Conservation (phyloP, 2,888 invertebrate genomes). For the Melikaiella ostensackeni region DNA sequence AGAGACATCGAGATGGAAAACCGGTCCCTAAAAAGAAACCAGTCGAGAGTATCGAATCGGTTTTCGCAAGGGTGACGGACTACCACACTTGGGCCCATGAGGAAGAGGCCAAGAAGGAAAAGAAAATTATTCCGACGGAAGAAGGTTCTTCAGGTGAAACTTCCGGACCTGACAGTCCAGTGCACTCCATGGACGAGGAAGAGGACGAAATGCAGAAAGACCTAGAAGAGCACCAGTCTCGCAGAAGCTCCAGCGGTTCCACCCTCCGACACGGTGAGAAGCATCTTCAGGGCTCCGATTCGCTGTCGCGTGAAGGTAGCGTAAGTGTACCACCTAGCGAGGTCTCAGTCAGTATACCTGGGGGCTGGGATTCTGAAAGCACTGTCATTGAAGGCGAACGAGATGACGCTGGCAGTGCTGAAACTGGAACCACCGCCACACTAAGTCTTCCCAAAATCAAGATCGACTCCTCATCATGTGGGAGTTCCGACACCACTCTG, state of each 20-base stretch:
- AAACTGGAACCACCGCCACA: constrained; percentile 70
- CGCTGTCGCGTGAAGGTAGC: constrained; percentile 75
- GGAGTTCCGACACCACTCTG: constrained; percentile 71
- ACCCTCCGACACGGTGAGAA: constrained; percentile 71
- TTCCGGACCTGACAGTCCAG: constrained; percentile 92
- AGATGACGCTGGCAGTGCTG: constrained; percentile 70
- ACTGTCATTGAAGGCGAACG: constrained; percentile 74
- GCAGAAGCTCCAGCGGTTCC: constrained; percentile 77
- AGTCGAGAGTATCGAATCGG: constrained; percentile 72
- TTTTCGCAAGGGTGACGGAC: constrained; percentile 79
- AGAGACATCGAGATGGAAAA: constrained; percentile 66
- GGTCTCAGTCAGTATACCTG: constrained; percentile 74
- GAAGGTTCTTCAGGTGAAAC: constrained; percentile 90
- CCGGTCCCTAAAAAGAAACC: constrained; percentile 72
- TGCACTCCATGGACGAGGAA: constrained; percentile 85
- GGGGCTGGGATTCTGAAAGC: constrained; percentile 76
- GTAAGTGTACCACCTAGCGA: constrained; percentile 76
- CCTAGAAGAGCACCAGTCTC: constrained; percentile 75
- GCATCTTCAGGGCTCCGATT: constrained; percentile 71
- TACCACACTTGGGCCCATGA: constrained; percentile 77
- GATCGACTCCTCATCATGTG: constrained; percentile 77
- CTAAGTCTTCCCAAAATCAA: constrained; percentile 78
- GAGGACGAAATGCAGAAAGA: constrained; percentile 79
- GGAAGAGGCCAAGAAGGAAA: constrained; percentile 71
- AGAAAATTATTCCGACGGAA: constrained; percentile 70